A percentile compares a stretch with the other conserved stretches of the same genome.
phyloP scores from a whole-genome alignment of 2,888 invertebrate species.

The Ferrisia virgata region DNA sequence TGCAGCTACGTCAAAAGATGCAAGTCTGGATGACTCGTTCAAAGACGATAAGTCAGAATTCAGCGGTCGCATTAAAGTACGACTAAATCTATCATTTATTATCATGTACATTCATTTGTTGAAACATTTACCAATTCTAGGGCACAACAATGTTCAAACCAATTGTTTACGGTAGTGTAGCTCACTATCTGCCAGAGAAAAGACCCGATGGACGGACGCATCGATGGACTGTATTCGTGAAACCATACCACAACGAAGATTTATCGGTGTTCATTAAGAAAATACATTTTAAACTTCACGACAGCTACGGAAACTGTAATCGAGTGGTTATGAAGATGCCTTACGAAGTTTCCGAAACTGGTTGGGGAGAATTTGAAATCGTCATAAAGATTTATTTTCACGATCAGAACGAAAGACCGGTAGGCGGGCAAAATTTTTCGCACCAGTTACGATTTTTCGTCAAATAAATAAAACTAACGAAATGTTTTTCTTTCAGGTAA shows the following conservation, averaged over 20 bases:
- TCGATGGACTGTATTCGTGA: constrained; percentile 96
- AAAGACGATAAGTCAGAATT: constrained; percentile 34
- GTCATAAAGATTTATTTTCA: constrained; percentile 96
- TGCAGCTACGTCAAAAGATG: background rate
- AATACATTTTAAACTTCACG: constrained; percentile 94
- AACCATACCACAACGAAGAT: constrained; percentile 88
- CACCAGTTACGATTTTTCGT: background rate
- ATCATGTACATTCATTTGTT: constrained; percentile 6
- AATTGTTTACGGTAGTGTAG: constrained; percentile 93
- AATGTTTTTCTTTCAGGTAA: constrained; percentile 62
- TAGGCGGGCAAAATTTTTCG: constrained; percentile 57
- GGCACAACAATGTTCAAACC: constrained; percentile 88
- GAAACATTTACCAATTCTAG: constrained; percentile 56
- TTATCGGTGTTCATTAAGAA: constrained; percentile 93
- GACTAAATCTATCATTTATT: constrained; percentile 21
- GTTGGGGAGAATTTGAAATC: constrained; percentile 99
- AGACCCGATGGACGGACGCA: constrained; percentile 97
- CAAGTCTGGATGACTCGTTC: constrained; percentile 18
- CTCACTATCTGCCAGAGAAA: constrained; percentile 93
- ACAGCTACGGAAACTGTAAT: constrained; percentile 92
- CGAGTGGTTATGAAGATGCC: constrained; percentile 92
- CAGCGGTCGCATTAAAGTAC: constrained; percentile 33
- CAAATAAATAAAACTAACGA: background rate
- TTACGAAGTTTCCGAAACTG: constrained; percentile 95
- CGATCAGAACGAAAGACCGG: constrained; percentile 91